Evolutionary conservation across 2,888 invertebrate genomes (phyloP).

Genomic region (Prosopocoilus inquinatus): DNA sequence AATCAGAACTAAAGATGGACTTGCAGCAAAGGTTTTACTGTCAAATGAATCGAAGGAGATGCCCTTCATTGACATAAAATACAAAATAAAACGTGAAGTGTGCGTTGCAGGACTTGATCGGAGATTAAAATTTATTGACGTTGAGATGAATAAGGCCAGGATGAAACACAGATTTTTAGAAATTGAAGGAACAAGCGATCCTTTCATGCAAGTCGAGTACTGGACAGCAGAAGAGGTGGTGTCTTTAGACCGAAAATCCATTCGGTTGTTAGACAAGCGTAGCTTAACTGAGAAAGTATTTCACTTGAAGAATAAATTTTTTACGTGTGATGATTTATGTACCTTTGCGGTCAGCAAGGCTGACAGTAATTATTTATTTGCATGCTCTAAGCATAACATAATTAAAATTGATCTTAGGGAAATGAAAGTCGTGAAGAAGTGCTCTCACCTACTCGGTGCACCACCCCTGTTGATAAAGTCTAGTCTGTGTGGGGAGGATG

Average conservation of each 20-base stretch:
- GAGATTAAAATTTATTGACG: constrained; percentile 2
- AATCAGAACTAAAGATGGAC: not conserved
- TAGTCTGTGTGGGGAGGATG: not conserved
- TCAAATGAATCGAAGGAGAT: not conserved
- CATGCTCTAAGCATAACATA: constrained; percentile 15
- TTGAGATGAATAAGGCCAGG: not conserved
- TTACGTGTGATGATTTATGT: constrained; percentile 17
- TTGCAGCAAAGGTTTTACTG: not conserved
- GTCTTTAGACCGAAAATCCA: constrained; percentile 9
- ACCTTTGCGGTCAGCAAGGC: not conserved
- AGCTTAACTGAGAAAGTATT: constrained; percentile 8
- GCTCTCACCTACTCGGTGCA: constrained; percentile 13
- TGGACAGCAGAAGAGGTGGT: constrained; percentile 4
- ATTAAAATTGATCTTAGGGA: constrained; percentile 14
- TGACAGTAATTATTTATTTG: constrained; percentile 11
- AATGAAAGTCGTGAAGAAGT: constrained; percentile 11
- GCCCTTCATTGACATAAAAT: constrained; percentile 16
- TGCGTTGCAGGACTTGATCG: constrained; percentile 5
- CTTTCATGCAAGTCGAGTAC: constrained; percentile 15
- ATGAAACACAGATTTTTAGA: not conserved
- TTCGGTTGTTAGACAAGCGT: constrained; percentile 14
- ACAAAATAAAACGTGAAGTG: constrained; percentile 6
- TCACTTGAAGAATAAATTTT: constrained; percentile 3
- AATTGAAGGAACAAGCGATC: constrained; percentile 1
- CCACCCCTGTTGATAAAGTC: constrained; percentile 13